These are phyloP conservation scores for Drosophila subsilvestris DNA, from an alignment of 2,888 invertebrate genomes.

Conservation along the genomic window DNA sequence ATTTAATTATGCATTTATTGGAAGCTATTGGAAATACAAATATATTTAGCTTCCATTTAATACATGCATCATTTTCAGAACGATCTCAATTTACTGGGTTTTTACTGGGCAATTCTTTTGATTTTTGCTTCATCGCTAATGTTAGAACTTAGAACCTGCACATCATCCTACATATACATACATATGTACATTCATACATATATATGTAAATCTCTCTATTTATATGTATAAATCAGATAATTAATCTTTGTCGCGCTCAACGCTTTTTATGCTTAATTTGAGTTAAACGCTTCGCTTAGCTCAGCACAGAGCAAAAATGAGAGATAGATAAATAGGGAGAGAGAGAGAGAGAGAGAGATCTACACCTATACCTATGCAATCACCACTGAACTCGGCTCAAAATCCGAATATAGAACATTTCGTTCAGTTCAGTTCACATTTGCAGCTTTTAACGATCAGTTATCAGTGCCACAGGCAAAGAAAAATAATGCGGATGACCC, in stretches of 20 bases:
- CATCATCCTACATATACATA: background rate
- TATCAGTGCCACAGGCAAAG: conserved; percentile 42
- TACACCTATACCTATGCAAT: conserved; percentile 3
- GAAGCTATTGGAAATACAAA: too few species aligned
- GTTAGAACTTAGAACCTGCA: background rate
- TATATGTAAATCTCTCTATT: background rate
- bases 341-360: background rate
- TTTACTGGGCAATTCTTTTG: too few species aligned
- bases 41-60: too few species aligned
- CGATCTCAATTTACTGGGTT: too few species aligned
- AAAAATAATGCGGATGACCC: conserved; percentile 50
- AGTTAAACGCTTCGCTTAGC: conserved; percentile 60
- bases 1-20: too few species aligned
- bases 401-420: conserved; percentile 41
- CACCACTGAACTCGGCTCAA: conserved; percentile 19
- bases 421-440: conserved; percentile 50
- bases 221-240: conserved; percentile 36
- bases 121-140: too few species aligned
- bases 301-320: conserved; percentile 13
- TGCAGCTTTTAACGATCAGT: conserved; percentile 57
- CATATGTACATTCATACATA: background rate
- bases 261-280: conserved; percentile 60
- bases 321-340: conserved; percentile 8
- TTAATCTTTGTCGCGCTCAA: conserved; percentile 55
- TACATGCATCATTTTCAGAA: too few species aligned